Percentiles rank a stretch among this genome's conserved stretches.
Evolutionary conservation across 2,113 vertebrate species (phyloP).

Genomic region (Piprites chloris): DNA sequence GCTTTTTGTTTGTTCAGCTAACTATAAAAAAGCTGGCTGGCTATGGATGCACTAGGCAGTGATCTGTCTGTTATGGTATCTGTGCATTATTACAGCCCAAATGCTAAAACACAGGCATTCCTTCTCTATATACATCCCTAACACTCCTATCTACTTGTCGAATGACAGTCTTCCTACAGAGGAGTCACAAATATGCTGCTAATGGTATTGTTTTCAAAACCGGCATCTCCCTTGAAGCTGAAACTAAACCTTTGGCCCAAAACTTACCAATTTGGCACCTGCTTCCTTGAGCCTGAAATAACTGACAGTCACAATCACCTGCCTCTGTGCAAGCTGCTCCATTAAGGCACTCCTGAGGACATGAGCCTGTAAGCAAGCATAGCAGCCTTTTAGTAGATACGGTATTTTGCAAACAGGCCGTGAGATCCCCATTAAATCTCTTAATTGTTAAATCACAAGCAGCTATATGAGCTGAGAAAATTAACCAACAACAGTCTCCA

Average conservation of each 20-base stretch:
- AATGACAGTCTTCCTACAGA: not conserved
- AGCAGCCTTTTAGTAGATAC: slow-evolving; percentile 24
- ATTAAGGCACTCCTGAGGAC: slow-evolving; percentile 88
- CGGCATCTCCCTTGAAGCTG: not conserved
- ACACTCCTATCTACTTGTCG: not conserved
- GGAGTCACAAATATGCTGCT: not conserved
- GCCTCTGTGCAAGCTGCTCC: slow-evolving; percentile 91
- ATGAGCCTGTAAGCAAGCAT: slow-evolving; percentile 66
- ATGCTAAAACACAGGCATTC: not conserved
- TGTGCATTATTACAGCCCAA: not conserved
- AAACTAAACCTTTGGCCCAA: not conserved
- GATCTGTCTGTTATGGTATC: not conserved
- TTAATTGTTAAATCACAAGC: slow-evolving; percentile 12
- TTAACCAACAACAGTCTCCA: not conserved
- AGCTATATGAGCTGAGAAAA: slow-evolving; percentile 38
- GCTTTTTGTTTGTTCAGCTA: not conserved
- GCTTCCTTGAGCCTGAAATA: slow-evolving; percentile 93
- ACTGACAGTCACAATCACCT: slow-evolving; percentile 92
- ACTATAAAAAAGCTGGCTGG: not conserved
- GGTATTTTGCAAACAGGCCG: slow-evolving; percentile 4
- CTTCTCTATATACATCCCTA: not conserved
- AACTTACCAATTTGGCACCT: slow-evolving; percentile 97
- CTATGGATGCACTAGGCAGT: not conserved
- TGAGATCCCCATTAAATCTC: not conserved
- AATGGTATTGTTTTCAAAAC: not conserved